phyloP scores from a whole-genome alignment of 2,113 vertebrate genomes.

The Pao palembangensis region DNA sequence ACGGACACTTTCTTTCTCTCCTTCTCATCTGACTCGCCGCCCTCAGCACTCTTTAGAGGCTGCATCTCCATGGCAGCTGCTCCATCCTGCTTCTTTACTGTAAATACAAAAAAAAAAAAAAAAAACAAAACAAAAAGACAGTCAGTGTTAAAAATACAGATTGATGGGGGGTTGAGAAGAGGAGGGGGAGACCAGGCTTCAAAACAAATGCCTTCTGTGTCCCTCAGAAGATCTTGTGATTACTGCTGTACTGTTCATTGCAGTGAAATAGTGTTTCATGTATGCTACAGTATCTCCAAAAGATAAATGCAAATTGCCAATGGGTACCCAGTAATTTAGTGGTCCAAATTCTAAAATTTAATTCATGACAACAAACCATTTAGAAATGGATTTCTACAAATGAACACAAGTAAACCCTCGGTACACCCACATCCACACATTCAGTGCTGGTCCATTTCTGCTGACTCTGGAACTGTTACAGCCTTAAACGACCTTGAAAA shows the following conservation, averaged over 20 bases:
- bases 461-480: too few species aligned
- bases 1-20: constrained; percentile 89
- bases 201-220: background rate
- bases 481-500: too few species aligned
- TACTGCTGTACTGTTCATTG: too few species aligned
- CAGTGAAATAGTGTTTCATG: too few species aligned
- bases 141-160: constrained; percentile 25
- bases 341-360: too few species aligned
- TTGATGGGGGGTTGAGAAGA: constrained; percentile 7
- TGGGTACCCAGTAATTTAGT: too few species aligned
- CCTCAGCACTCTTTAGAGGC: constrained; percentile 95
- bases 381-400: too few species aligned
- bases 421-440: background rate
- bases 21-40: constrained; percentile 89
- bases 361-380: too few species aligned
- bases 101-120: constrained; percentile 48
- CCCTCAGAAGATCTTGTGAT: too few species aligned
- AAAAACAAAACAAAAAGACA: constrained; percentile 2
- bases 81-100: constrained; percentile 97
- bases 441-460: too few species aligned
- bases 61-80: constrained; percentile 99
- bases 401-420: background rate
- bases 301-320: too few species aligned
- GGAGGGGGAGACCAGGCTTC: background rate
- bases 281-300: too few species aligned